A percentile compares a stretch with the other conserved stretches of the same genome.
Evolutionary conservation across 2,888 invertebrate species (phyloP).

Genomic region (Aleiodes leptofemur): DNA sequence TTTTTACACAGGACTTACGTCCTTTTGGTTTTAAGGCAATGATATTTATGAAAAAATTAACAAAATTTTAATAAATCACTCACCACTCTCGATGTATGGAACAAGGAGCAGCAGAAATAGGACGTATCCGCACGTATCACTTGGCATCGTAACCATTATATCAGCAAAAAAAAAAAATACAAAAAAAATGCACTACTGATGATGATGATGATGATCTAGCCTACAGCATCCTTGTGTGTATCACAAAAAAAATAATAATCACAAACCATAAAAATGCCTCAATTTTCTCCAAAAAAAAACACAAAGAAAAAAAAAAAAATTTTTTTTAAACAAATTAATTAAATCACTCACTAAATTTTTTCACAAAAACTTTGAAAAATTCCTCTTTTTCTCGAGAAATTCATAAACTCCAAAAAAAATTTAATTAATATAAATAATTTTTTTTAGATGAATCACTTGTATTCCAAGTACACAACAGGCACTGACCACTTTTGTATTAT

Average conservation of each 20-base stretch:
- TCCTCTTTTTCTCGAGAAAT: no score
- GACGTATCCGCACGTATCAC: conserved; percentile 78
- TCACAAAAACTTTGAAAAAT: no score
- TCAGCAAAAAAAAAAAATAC: background rate
- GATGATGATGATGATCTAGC: no score
- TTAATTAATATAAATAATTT: background rate
- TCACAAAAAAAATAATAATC: no score
- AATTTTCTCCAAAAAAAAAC: background rate
- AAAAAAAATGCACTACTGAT: background rate
- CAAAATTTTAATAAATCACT: conserved; percentile 70
- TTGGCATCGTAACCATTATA: conserved; percentile 62
- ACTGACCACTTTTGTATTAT: background rate
- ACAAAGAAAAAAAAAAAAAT: no score
- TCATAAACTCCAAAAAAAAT: background rate
- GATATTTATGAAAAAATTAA: no score
- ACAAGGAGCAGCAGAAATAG: conserved; percentile 82
- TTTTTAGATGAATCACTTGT: background rate
- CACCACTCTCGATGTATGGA: conserved; percentile 84
- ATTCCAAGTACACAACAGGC: background rate
- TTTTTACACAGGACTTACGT: no score
- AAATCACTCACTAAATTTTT: background rate
- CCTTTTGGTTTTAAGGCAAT: no score
- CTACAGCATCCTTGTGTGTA: no score
- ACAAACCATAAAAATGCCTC: no score
- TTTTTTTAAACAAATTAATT: background rate